These are phyloP conservation scores for Drosophila mulleri DNA, from an alignment of 2,888 invertebrate genomes.

Conservation along the genomic window DNA sequence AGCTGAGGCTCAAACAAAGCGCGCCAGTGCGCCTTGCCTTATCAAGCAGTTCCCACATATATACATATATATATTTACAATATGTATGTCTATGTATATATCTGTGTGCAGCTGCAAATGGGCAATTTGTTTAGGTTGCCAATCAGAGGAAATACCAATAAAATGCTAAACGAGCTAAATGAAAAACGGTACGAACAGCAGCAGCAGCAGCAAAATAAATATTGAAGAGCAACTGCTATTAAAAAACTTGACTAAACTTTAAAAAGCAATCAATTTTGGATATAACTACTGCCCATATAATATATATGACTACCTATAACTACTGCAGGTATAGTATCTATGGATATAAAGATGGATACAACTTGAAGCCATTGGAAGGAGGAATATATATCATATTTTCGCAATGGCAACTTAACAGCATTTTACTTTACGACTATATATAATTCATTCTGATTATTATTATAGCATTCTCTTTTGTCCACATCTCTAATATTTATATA, in stretches of 20 bases:
- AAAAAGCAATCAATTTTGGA: constrained; percentile 8
- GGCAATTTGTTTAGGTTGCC: constrained; percentile 48
- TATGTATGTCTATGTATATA: not conserved
- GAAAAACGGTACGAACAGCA: constrained; percentile 25
- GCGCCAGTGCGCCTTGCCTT: constrained; percentile 31
- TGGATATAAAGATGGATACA: no score
- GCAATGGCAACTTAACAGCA: no score
- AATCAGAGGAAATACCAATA: constrained; percentile 63
- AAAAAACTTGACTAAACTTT: constrained; percentile 12
- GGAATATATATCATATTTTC: no score
- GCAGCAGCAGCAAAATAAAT: constrained; percentile 9
- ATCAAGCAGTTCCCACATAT: constrained; percentile 23
- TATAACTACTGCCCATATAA: not conserved
- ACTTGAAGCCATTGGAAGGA: no score
- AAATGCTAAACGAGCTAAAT: constrained; percentile 67
- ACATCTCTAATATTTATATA: not conserved
- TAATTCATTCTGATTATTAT: no score
- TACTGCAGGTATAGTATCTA: not conserved
- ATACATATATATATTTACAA: not conserved
- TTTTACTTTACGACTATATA: no score
- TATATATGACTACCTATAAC: not conserved
- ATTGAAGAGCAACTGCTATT: constrained; percentile 19
- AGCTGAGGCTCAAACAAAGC: constrained; percentile 14
- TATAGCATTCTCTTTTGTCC: no score
- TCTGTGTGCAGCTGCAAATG: constrained; percentile 9